Conservation (phyloP, 2,797 vertebrate genomes). For the Benthosema pterotum region DNA sequence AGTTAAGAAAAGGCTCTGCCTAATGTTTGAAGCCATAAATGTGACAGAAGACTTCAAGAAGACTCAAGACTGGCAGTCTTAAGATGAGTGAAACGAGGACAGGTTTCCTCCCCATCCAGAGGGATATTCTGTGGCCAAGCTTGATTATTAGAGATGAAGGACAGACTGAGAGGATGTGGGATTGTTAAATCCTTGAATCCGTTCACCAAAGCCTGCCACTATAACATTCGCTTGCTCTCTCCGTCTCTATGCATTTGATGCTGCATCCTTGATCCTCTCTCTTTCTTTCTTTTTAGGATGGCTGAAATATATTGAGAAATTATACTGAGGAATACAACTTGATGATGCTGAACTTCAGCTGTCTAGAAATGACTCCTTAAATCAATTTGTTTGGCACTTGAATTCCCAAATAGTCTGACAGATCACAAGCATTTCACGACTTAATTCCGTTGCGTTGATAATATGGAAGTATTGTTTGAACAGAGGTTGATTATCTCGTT, state of each 20-base stretch:
- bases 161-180: constrained; percentile 77
- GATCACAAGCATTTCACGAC: constrained; percentile 29
- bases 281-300: constrained; percentile 20
- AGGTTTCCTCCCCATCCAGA: constrained; percentile 75
- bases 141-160: constrained; percentile 85
- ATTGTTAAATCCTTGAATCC: constrained; percentile 82
- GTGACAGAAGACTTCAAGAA: constrained; percentile 82
- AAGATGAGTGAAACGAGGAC: constrained; percentile 80
- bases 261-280: constrained; percentile 60
- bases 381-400: constrained; percentile 22
- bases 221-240: constrained; percentile 70
- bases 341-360: constrained; percentile 16
- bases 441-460: constrained; percentile 42
- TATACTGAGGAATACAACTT: constrained; percentile 31
- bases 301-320: constrained; percentile 56
- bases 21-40: constrained; percentile 81
- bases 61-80: constrained; percentile 79
- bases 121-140: constrained; percentile 81
- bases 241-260: constrained; percentile 62
- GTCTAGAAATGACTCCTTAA: constrained; percentile 38
- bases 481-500: constrained; percentile 40
- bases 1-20: constrained; percentile 73
- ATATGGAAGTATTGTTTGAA: constrained; percentile 3
- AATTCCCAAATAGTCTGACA: constrained; percentile 23
- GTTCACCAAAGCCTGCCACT: constrained; percentile 70